Conservation (phyloP, 2,797 vertebrate species). For the Dermochelys coriacea region DNA sequence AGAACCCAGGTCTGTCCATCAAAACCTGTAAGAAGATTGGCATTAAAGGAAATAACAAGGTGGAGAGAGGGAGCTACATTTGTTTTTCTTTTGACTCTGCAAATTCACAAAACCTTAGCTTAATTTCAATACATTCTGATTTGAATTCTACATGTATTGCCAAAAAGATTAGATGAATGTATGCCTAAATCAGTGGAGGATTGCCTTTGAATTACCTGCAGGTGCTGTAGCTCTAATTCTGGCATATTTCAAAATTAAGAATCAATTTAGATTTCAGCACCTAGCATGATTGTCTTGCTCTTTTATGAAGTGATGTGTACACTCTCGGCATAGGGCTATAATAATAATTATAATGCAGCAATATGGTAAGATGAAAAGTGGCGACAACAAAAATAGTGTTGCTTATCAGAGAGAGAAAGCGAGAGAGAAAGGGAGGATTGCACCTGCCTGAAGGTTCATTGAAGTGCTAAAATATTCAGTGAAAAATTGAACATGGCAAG, state of each 20-base stretch:
- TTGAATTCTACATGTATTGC: background rate
- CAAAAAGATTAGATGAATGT: background rate
- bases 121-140: background rate
- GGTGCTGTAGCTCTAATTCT: background rate
- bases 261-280: background rate
- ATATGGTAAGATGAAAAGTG: background rate
- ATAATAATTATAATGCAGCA: background rate
- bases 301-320: background rate
- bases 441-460: background rate
- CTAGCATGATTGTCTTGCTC: background rate
- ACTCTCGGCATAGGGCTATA: background rate
- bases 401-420: fast-evolving
- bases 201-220: background rate
- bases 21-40: no score
- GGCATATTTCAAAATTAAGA: background rate
- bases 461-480: background rate
- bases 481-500: background rate
- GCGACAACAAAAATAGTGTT: background rate
- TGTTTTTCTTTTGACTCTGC: background rate
- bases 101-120: background rate
- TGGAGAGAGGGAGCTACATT: background rate
- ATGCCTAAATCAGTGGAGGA: background rate
- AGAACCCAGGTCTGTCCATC: no score
- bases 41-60: no score
- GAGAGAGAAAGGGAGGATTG: background rate